phyloP scores from a whole-genome alignment of 2,113 vertebrate genomes.

The Phoenicopterus ruber region DNA sequence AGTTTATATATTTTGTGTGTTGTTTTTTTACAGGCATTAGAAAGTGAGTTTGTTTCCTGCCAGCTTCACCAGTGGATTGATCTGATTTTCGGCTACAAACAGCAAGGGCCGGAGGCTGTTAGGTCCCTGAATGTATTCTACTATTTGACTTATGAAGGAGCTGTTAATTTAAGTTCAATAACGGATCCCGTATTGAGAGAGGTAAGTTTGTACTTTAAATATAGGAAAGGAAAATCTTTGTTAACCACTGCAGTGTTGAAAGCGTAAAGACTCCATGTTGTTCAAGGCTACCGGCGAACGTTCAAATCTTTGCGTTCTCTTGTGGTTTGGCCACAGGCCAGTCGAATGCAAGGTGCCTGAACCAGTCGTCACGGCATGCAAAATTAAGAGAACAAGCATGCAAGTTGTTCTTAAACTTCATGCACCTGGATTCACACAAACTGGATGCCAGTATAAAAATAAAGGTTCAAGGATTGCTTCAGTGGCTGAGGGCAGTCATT shows the following conservation, averaged over 20 bases:
- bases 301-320: neutral
- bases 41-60: constrained; percentile 99
- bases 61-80: constrained; percentile 99
- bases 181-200: constrained; percentile 89
- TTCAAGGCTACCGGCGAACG: neutral
- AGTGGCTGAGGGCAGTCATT: neutral
- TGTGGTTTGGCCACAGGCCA: neutral
- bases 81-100: constrained; percentile 98
- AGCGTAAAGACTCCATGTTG: neutral
- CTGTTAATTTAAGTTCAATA: constrained; percentile 93
- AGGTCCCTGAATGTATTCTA: constrained; percentile 96
- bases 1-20: neutral
- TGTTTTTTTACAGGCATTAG: constrained; percentile 81
- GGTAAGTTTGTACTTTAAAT: constrained; percentile 74
- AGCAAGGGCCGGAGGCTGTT: constrained; percentile 94
- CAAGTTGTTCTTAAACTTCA: neutral
- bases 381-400: neutral
- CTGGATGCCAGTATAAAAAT: neutral
- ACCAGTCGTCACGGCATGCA: neutral
- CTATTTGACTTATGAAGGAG: constrained; percentile 95
- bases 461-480: neutral
- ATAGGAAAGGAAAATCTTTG: neutral
- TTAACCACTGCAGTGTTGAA: neutral
- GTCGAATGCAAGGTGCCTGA: neutral
- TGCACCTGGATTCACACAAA: neutral